These are phyloP conservation scores for Entomyzon cyanotis DNA, from an alignment of 2,113 vertebrate genomes.

Conservation along the genomic window DNA sequence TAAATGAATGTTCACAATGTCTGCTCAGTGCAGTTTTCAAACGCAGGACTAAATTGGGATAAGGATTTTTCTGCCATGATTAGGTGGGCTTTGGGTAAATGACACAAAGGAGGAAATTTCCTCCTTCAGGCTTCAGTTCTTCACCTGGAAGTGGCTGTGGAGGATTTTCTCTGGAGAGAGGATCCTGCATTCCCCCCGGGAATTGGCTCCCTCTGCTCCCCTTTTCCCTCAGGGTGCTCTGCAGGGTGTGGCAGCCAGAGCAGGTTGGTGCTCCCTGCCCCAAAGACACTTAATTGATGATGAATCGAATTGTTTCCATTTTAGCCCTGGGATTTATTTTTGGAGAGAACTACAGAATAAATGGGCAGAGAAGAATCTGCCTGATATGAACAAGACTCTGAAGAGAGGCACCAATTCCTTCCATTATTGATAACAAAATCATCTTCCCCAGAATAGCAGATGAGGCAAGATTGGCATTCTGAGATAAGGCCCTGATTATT, in stretches of 20 bases:
- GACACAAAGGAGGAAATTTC: not conserved
- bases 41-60: not conserved
- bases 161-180: not conserved
- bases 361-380: not conserved
- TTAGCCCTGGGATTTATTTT: slow-evolving; percentile 7
- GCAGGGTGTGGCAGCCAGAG: too few relatives aligned
- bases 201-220: not conserved
- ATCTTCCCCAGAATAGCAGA: slow-evolving; percentile 51
- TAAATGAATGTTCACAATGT: not conserved
- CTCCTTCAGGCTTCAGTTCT: not conserved
- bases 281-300: not conserved
- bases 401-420: slow-evolving; percentile 6
- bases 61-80: not conserved
- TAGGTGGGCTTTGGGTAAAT: not conserved
- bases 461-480: slow-evolving; percentile 39
- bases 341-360: not conserved
- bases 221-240: not conserved
- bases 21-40: not conserved
- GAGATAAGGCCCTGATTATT: slow-evolving; percentile 10
- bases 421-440: slow-evolving; percentile 53
- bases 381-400: not conserved
- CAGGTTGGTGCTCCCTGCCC: not conserved
- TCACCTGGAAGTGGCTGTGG: not conserved
- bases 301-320: not conserved
- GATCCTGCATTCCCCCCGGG: not conserved